phyloP scores from a whole-genome alignment of 2,888 invertebrate species.

The Lasioglossum oenotherae region DNA sequence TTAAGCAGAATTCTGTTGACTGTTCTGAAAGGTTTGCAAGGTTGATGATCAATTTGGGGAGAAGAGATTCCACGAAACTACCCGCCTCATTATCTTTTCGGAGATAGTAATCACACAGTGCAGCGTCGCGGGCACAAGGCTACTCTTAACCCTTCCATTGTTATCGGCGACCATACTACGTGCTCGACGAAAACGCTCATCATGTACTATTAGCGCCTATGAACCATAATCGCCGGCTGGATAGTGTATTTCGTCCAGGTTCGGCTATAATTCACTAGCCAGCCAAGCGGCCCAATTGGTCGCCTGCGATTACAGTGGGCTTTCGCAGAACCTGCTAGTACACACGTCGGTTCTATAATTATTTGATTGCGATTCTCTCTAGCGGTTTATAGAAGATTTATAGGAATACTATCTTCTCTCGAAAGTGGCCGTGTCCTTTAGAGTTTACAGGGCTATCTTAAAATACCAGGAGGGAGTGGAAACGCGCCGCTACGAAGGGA shows the following conservation, averaged over 20 bases:
- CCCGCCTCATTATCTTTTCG: neutral
- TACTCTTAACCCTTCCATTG: neutral
- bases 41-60: neutral
- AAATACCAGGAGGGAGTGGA: too few species aligned
- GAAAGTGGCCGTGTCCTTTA: too few species aligned
- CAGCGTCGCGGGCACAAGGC: neutral
- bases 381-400: neutral
- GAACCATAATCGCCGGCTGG: neutral
- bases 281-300: neutral
- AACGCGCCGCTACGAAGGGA: too few species aligned
- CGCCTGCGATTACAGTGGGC: neutral
- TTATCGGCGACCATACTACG: neutral
- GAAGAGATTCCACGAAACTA: neutral
- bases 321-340: neutral
- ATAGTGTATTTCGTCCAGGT: slow-evolving; percentile 6
- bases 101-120: neutral
- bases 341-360: neutral
- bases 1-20: neutral
- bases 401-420: neutral
- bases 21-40: neutral
- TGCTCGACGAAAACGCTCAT: slow-evolving; percentile 2
- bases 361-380: neutral
- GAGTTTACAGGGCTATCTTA: neutral
- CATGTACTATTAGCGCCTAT: slow-evolving; percentile 1
- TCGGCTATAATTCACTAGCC: neutral